Conservation (phyloP, 2,888 invertebrate species). For the Clusia tigrina region DNA sequence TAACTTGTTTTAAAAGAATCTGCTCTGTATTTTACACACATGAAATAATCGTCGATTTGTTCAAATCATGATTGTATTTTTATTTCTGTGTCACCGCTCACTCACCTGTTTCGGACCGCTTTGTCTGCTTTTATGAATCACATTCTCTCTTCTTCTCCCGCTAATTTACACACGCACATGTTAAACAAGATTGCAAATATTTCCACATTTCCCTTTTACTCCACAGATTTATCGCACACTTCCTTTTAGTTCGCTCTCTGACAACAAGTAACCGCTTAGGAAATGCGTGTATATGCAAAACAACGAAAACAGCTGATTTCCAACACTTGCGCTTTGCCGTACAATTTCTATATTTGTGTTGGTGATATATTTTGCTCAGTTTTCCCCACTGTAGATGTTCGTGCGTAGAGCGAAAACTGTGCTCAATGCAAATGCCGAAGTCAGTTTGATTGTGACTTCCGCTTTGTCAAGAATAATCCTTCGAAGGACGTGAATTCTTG, state of each 20-base stretch:
- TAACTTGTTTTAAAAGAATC: too few relatives aligned
- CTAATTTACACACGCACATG: neutral
- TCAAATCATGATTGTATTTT: too few relatives aligned
- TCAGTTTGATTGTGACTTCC: too few relatives aligned
- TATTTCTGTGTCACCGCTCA: too few relatives aligned
- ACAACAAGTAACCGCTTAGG: neutral
- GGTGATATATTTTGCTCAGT: neutral
- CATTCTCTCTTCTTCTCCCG: too few relatives aligned
- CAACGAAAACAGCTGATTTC: neutral
- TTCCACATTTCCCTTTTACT: neutral
- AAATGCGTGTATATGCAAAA: neutral
- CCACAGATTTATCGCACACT: neutral
- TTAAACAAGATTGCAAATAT: neutral
- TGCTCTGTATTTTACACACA: too few relatives aligned
- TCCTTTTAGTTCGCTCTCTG: neutral
- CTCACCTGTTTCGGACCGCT: too few relatives aligned
- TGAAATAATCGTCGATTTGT: too few relatives aligned
- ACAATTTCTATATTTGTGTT: neutral
- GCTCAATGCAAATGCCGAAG: too few relatives aligned
- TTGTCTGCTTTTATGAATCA: too few relatives aligned
- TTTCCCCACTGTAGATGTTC: neutral
- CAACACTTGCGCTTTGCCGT: conserved; percentile 4
- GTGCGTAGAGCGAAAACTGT: too few relatives aligned
- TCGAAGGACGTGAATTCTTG: neutral
- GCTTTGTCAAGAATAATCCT: too few relatives aligned